phyloP scores from a whole-genome alignment of 2,888 invertebrate species.

The Mactromeris polynyma region DNA sequence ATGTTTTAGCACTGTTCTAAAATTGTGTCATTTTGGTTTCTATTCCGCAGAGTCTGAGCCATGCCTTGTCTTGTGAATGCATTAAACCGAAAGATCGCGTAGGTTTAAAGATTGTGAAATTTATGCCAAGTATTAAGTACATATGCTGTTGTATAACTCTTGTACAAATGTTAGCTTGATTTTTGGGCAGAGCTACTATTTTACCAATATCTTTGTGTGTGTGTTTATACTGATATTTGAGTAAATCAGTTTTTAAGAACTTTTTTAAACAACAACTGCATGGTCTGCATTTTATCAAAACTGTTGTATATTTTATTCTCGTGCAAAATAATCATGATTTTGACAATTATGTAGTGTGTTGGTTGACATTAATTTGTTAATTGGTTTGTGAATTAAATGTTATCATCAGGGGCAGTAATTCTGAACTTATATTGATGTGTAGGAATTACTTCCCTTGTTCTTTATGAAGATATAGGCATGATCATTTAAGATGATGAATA shows the following conservation, averaged over 20 bases:
- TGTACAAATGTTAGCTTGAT: conserved; percentile 54
- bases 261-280: background rate
- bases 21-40: conserved; percentile 26
- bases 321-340: background rate
- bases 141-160: conserved; percentile 51
- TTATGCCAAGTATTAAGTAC: conserved; percentile 62
- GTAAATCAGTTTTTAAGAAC: background rate
- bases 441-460: background rate
- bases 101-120: conserved; percentile 63
- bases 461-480: background rate
- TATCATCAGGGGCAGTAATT: background rate
- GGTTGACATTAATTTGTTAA: background rate
- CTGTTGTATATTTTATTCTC: background rate
- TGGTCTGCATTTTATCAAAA: background rate
- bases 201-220: conserved; percentile 30
- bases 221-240: conserved; percentile 15
- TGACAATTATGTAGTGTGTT: background rate
- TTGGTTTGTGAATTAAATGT: background rate
- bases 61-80: conserved; percentile 67
- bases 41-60: conserved; percentile 66
- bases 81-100: conserved; percentile 53
- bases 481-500: background rate
- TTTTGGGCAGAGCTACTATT: conserved; percentile 30
- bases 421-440: background rate
- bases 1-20: conserved; percentile 11